Evolutionary conservation across 2,888 invertebrate species (phyloP), one percentile per base, ranked within the genome.

Genomic region (Melanostoma scalare): DNA sequence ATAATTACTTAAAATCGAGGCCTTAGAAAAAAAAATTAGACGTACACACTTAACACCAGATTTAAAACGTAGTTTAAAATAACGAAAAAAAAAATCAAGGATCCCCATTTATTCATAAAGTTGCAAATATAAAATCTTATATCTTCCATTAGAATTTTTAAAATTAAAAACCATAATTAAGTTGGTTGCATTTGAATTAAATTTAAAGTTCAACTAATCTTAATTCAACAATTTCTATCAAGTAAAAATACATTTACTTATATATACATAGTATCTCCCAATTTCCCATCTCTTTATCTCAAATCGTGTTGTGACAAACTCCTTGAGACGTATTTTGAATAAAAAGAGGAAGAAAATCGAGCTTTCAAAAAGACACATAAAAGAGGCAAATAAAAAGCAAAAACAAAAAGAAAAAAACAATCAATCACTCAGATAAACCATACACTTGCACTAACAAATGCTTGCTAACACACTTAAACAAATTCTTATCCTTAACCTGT

Each of bases 121-220:
- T 6, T 44, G 44, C 44, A 10, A 4, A 8, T 48, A 76, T 52
- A 74, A 78, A 84, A 84, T 79, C 84, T 79, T 79, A 79, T 55
- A 84, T 84, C 84, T 84, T 84, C 84, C 84, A 84, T 78, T 84
- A 84, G 84, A 79, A 79, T 74, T 79, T 84, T 73, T 68, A 78
- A 20, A 74, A 69, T 71, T 56, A 58, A 53, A 48, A 56, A 61
- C 60, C 36, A 53, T 3, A 82, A 56, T 10, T 42, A 52, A 20
- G 9, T 74, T 69, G 38, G 73, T 74, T 63, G 55, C 63, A 63
- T 67, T 55, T 56, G 9, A 71, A 55, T 33, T 8, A 31, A 40
- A 46, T 53, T 67, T 52, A 53, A 67, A 44, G 20, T 48, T 40
- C 38, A 44, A 60, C 60, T 5, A 68, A 44, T 40, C 3, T n/a